Percentiles rank a stretch among this genome's conserved stretches.
These are phyloP conservation scores for Brachionus angularis DNA, from an alignment of 1,140 invertebrate genomes.

Conservation along the genomic window DNA sequence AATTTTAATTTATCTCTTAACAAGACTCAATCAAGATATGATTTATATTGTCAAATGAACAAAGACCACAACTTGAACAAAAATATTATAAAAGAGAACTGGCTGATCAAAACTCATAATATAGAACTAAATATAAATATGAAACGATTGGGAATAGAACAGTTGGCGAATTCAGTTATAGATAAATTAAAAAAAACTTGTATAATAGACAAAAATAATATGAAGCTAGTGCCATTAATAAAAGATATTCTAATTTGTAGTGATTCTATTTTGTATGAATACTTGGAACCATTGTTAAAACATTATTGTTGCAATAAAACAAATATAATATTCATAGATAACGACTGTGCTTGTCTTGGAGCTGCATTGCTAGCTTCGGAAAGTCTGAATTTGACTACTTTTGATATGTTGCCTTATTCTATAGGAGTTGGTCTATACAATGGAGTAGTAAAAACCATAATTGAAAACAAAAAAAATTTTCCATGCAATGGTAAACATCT, in stretches of 20 bases:
- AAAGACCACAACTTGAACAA: not conserved
- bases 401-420: not conserved
- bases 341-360: conserved; percentile 17
- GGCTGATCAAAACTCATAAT: conserved; percentile 1
- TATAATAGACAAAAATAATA: not conserved
- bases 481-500: conserved; percentile 18
- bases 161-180: not conserved
- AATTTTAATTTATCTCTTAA: not conserved
- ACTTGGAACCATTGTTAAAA: conserved; percentile 2
- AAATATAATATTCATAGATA: conserved; percentile 27
- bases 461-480: not conserved
- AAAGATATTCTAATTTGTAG: conserved; percentile 3
- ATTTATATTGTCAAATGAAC: conserved; percentile 19
- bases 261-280: conserved; percentile 4
- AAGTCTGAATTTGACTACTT: not conserved
- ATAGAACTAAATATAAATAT: not conserved
- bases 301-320: not conserved
- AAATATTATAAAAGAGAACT: not conserved
- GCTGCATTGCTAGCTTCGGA: conserved; percentile 9
- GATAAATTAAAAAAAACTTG: not conserved
- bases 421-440: conserved; percentile 29
- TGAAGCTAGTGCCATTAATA: not conserved
- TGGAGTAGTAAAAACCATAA: conserved; percentile 7
- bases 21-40: not conserved
- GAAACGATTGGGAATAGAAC: conserved; percentile 20